Evolutionary conservation across 2,888 invertebrate species (phyloP), one percentile per base, ranked within the genome.

Genomic region (Epicampocera succincta): DNA sequence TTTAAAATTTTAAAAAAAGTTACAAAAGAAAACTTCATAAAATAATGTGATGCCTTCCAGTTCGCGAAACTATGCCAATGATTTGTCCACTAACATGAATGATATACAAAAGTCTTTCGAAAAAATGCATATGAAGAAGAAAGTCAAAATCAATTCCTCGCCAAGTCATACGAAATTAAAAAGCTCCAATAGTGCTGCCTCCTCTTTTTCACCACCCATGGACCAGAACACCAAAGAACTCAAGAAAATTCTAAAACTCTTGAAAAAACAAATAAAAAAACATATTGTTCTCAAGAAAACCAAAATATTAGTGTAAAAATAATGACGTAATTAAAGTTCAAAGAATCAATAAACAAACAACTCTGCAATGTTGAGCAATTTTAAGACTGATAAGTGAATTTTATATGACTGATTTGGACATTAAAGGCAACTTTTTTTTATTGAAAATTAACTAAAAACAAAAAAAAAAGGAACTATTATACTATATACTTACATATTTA

Each of bases 71-170:
- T 63, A 52, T 58, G 0, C n/a, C 2, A 19, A 60, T 58, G 71
- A 63, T 46, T 72, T 54, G 25, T 12, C 56, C 13, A 73, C 21
- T 42, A 73, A 82, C 65, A 87, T 89, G 86, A 87, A 87, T 76
- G 87, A 87, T 61, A 83, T 89, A 61, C 76, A 88, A 19, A 86
- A 86, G 85, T 88, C 87, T 25, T 88, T 89, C 81, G 85, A 85
- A 82, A 88, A 86, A 85, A 88, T 89, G 88, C 87, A 86, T 54
- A 87, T 88, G 87, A 85, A 87, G 71, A 85, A 84, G 19, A 54
- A 66, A 72, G 46, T 72, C 66, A n/a, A 80, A 79, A 25, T 13
- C 19, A 44, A 25, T 21, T 60, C 48, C 29, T 5, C 11, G 25
- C 11, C 40, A 6, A 25, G 15, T n/a, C 33, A 29, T 12, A 42